phyloP scores from a whole-genome alignment of 2,113 vertebrate species.

The Trogon surrucura region DNA sequence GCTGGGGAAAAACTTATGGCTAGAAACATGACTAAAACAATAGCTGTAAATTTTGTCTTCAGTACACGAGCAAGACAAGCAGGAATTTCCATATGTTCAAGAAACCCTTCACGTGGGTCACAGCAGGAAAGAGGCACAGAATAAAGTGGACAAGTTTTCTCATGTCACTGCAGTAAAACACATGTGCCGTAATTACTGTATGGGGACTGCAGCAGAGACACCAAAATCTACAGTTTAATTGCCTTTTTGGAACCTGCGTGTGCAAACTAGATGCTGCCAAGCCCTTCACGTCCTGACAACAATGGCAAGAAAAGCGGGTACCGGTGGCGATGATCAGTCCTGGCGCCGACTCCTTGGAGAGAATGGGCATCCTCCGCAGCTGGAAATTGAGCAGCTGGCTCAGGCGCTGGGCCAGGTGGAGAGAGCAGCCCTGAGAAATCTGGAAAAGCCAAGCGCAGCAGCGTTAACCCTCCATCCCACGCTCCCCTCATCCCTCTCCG shows the following conservation, averaged over 20 bases:
- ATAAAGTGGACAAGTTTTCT: background rate
- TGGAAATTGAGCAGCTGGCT: slow-evolving; percentile 96
- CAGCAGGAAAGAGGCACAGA: background rate
- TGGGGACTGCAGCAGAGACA: background rate
- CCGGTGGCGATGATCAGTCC: slow-evolving; percentile 96
- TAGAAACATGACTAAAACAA: background rate
- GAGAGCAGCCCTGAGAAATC: slow-evolving; percentile 91
- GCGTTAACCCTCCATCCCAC: accelerated
- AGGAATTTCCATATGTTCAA: background rate
- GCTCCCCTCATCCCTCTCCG: accelerated
- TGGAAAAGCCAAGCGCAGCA: slow-evolving; percentile 13
- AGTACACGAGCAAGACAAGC: background rate
- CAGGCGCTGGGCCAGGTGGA: slow-evolving; percentile 94
- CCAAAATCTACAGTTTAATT: background rate
- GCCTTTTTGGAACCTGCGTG: background rate
- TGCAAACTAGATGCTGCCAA: background rate
- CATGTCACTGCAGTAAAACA: background rate
- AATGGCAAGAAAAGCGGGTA: slow-evolving; percentile 15
- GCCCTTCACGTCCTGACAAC: background rate
- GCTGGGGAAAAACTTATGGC: background rate
- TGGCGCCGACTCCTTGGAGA: slow-evolving; percentile 95
- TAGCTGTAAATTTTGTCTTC: background rate
- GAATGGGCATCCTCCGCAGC: slow-evolving; percentile 91
- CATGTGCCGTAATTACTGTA: background rate
- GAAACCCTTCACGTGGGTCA: accelerated